phyloP scores from a whole-genome alignment of 2,888 invertebrate genomes.

The Melolontha melolontha region DNA sequence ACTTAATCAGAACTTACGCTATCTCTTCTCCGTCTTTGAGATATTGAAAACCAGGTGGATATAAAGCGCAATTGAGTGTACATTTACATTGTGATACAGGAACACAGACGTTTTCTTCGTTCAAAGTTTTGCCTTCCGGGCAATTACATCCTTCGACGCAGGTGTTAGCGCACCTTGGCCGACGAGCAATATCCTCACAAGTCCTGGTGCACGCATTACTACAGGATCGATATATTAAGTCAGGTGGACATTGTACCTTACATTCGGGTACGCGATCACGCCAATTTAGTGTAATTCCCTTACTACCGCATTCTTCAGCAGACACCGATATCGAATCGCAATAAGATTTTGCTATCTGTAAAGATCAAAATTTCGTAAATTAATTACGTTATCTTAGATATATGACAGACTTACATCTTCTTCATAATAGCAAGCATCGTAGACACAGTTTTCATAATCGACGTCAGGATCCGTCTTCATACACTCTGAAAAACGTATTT shows the following conservation, averaged over 20 bases:
- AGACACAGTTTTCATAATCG: background rate
- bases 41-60: too few species aligned
- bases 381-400: too few species aligned
- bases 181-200: background rate
- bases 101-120: too few species aligned
- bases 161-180: background rate
- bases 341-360: too few species aligned
- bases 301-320: background rate
- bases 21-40: too few species aligned
- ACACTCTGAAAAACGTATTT: constrained; percentile 1
- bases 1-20: too few species aligned
- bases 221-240: background rate
- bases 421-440: background rate
- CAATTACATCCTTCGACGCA: background rate
- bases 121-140: too few species aligned
- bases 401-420: background rate
- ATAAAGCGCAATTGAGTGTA: too few species aligned
- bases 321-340: background rate
- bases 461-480: background rate
- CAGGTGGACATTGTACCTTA: background rate
- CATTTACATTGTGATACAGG: too few species aligned
- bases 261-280: background rate
- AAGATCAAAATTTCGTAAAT: background rate
- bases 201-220: background rate
- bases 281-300: background rate